Evolutionary conservation across 2,797 vertebrate species (phyloP), one percentile per base, ranked within the genome.

Genomic region (Coilia nasus): DNA sequence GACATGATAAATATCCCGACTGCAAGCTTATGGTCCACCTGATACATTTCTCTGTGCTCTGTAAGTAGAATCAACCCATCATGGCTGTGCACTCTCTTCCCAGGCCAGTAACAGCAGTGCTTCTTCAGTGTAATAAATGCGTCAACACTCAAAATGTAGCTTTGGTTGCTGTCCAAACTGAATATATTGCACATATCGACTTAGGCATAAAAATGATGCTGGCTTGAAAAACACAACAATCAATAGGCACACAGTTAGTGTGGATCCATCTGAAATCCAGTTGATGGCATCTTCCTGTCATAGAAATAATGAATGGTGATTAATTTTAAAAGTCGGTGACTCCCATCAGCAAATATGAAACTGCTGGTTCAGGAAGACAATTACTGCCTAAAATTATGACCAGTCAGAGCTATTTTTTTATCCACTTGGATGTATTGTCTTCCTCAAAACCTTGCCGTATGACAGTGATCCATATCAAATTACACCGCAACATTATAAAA

Each of bases 141-240:
- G 21, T 44, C 7, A 31, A 0, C 17, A 78, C 35, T 78, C 35
- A 41, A 78, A 78, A 78, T 78, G 17, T 19, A 78, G 31, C 31
- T 35, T 41, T 41, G 71, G 35, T 78, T 41, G 31, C 71, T 78
- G 71, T 78, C 71, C 71, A 78, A 78, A 78, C 41, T 44, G 35
- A 78, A 78, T 78, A 35, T 78, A 78, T 78, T 78, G 71, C 31
- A 35, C 71, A 44, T 78, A 78, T 78, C 41, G 71, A 78, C 71
- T 21, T 35, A 5, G 6, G 71, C 44, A 78, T 78, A 78, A 78
- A 78, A 78, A 78, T 78, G 31, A 78, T 44, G 35, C 31, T 78
- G 71, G 71, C 71, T 41, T 44, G 71, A 78, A 78, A 21, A 78
- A 78, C 71, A 78, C 71, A 78, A 41, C 71, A 44, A 78, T 78